phyloP scores from a whole-genome alignment of 2,888 invertebrate genomes.

The Andrena praecox region DNA sequence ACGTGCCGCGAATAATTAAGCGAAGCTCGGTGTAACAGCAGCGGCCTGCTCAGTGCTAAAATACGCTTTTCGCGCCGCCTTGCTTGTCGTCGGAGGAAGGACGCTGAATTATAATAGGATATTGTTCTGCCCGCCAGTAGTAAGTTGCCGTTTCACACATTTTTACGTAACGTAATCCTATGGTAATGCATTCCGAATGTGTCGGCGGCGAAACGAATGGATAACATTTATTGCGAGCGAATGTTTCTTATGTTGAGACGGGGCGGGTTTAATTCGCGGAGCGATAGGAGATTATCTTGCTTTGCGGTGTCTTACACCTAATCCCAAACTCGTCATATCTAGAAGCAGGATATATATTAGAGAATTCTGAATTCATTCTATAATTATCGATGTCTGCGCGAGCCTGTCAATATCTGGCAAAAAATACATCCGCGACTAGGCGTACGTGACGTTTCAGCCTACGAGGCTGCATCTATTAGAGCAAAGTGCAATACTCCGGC shows the following conservation, averaged over 20 bases:
- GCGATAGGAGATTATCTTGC: neutral
- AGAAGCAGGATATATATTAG: neutral
- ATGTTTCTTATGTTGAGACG: too few relatives aligned
- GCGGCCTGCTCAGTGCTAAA: conserved; percentile 5
- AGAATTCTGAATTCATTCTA: neutral
- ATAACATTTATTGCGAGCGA: neutral
- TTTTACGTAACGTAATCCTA: neutral
- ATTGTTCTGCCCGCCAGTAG: conserved; percentile 11
- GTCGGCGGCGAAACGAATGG: neutral
- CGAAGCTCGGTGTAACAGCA: conserved; percentile 7
- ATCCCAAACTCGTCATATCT: too few relatives aligned
- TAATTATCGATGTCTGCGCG: neutral
- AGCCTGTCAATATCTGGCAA: conserved; percentile 3
- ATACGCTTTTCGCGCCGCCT: conserved; percentile 4
- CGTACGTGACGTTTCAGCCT: conserved; percentile 9
- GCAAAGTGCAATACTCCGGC: conserved; percentile 54
- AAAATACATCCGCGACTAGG: neutral
- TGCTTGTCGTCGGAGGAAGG: neutral
- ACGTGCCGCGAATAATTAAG: conserved; percentile 36
- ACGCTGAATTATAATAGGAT: conserved; percentile 26
- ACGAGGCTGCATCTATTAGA: conserved; percentile 23
- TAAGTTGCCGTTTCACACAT: conserved; percentile 5
- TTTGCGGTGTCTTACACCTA: too few relatives aligned
- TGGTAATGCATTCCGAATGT: neutral
- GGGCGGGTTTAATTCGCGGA: too few relatives aligned